These are phyloP conservation scores for Drosophila kikkawai DNA, from an alignment of 1,140 invertebrate genomes.

Conservation along the genomic window DNA sequence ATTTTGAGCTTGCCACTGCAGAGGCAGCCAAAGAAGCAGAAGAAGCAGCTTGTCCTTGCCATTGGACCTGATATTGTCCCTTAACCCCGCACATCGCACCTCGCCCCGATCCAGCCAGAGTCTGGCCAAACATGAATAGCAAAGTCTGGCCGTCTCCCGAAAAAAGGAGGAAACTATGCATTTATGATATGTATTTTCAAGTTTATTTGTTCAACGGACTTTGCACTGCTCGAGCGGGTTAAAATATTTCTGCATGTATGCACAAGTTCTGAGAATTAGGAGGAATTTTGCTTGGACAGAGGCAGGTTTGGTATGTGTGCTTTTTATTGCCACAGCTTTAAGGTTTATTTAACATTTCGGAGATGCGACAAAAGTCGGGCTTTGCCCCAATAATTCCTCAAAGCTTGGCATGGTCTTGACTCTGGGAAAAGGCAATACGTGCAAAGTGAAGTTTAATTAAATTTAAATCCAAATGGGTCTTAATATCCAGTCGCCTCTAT, in stretches of 20 bases:
- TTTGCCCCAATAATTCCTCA: slow-evolving; percentile 8
- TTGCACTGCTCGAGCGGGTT: slow-evolving; percentile 40
- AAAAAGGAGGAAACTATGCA: slow-evolving; percentile 44
- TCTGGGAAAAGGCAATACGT: slow-evolving; percentile 1
- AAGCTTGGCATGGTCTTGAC: not conserved
- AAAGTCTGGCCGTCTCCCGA: slow-evolving; percentile 30
- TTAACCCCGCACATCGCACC: not conserved
- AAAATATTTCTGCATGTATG: slow-evolving; percentile 53
- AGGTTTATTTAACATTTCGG: slow-evolving; percentile 19
- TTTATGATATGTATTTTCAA: slow-evolving; percentile 59
- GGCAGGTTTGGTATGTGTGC: not conserved
- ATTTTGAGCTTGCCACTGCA: slow-evolving; percentile 60
- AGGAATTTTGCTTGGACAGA: slow-evolving; percentile 6
- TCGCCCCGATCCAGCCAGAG: slow-evolving; percentile 21
- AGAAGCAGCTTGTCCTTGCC: slow-evolving; percentile 67
- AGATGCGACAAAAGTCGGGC: slow-evolving; percentile 8
- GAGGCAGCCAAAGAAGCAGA: slow-evolving; percentile 40
- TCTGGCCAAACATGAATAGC: slow-evolving; percentile 61
- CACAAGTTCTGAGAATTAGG: slow-evolving; percentile 30
- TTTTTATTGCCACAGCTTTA: slow-evolving; percentile 17
- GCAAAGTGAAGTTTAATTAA: slow-evolving; percentile 56
- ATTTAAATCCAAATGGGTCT: slow-evolving; percentile 62
- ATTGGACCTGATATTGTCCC: slow-evolving; percentile 48
- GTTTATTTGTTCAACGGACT: slow-evolving; percentile 65
- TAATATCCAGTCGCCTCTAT: slow-evolving; percentile 53